These are phyloP conservation scores for Accipiter virgatus DNA, from an alignment of 2,113 vertebrate species.

Conservation along the genomic window DNA sequence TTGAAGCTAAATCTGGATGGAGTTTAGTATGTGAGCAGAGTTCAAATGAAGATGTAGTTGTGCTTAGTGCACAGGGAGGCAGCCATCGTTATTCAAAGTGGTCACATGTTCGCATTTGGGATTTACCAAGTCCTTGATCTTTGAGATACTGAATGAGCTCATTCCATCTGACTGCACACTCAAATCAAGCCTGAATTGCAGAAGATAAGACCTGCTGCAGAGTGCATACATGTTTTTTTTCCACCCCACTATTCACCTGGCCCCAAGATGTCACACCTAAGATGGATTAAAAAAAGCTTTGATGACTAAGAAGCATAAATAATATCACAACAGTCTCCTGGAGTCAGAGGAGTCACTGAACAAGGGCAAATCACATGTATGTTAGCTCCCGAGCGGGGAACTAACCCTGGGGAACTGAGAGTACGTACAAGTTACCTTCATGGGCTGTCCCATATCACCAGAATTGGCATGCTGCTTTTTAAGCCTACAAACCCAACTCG, in stretches of 20 bases:
- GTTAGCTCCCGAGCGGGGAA: neutral
- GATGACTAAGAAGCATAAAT: constrained; percentile 37
- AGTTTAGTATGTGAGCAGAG: neutral
- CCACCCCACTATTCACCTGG: neutral
- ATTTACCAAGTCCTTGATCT: constrained; percentile 34
- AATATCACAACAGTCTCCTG: neutral
- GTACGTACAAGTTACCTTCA: neutral
- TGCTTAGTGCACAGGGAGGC: neutral
- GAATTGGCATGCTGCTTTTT: constrained; percentile 1
- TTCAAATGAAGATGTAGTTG: constrained; percentile 11
- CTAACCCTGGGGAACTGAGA: neutral
- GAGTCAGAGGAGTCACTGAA: neutral
- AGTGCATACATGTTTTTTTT: neutral
- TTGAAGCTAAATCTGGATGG: neutral
- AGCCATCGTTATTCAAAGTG: neutral
- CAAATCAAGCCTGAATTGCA: neutral
- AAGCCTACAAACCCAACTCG: neutral
- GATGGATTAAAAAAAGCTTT: constrained; percentile 3
- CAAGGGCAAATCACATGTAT: neutral
- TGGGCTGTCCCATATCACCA: neutral
- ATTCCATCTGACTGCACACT: constrained; percentile 23
- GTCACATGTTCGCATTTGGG: neutral
- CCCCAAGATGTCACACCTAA: constrained; percentile 23
- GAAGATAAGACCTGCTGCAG: neutral
- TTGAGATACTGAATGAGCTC: neutral